These are phyloP conservation scores for Tachuris rubrigastra DNA, from an alignment of 2,113 vertebrate species.

Conservation along the genomic window DNA sequence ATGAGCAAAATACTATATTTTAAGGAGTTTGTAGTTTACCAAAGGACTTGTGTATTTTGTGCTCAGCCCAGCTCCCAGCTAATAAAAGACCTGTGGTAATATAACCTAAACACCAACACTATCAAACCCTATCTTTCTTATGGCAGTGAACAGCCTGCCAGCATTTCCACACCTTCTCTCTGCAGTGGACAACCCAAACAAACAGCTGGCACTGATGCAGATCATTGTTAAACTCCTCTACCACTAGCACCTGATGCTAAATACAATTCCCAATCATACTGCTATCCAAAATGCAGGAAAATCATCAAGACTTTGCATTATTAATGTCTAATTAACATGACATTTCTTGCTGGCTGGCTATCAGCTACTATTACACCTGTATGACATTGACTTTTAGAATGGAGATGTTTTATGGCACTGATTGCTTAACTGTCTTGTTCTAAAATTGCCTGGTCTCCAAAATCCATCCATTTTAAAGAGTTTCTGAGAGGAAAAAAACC, in stretches of 20 bases:
- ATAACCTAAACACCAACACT: neutral
- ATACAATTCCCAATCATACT: neutral
- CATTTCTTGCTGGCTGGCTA: neutral
- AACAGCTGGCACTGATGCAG: neutral
- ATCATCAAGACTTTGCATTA: neutral
- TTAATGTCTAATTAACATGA: neutral
- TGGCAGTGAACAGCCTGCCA: neutral
- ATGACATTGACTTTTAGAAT: neutral
- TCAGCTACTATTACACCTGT: neutral
- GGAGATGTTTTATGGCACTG: slow-evolving; percentile 13
- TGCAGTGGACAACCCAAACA: neutral
- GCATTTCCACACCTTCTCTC: neutral
- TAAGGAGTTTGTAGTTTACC: neutral
- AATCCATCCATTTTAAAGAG: slow-evolving; percentile 27
- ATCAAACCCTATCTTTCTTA: neutral
- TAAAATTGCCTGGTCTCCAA: slow-evolving; percentile 23
- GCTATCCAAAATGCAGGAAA: neutral
- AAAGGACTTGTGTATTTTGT: neutral
- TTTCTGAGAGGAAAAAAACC: neutral
- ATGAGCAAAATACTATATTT: neutral
- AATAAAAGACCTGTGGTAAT: neutral
- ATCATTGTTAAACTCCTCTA: neutral
- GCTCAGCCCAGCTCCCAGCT: neutral
- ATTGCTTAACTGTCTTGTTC: neutral
- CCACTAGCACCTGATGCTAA: neutral